These are phyloP conservation scores for Aplysina aerophoba DNA, from an alignment of 37 sponge, comb jelly and placozoan genomes.

Conservation along the genomic window DNA sequence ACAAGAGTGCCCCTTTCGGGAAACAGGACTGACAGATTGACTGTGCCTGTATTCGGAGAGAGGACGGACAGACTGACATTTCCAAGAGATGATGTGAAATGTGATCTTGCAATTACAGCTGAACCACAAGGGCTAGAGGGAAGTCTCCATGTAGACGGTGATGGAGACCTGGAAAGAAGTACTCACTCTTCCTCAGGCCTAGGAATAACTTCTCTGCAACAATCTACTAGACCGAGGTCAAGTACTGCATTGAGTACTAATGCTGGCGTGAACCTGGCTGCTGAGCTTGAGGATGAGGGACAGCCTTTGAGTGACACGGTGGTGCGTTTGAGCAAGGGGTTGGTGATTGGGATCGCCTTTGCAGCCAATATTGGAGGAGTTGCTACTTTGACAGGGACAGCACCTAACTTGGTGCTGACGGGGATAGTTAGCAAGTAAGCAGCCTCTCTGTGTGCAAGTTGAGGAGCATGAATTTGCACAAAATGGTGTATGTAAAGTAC, in stretches of 20 bases:
- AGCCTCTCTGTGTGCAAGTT: not conserved
- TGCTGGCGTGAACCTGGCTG: not conserved
- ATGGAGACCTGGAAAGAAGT: not conserved
- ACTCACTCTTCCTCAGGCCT: too few relatives aligned
- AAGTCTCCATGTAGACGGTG: not conserved
- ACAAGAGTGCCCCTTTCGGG: too few relatives aligned
- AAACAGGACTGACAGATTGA: too few relatives aligned
- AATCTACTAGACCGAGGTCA: too few relatives aligned
- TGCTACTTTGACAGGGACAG: conserved; percentile 95
- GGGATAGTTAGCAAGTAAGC: conserved; percentile 44
- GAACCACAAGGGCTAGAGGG: not conserved
- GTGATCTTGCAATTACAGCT: not conserved
- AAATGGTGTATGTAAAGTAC: too few relatives aligned
- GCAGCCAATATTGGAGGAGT: conserved; percentile 95
- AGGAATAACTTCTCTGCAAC: too few relatives aligned
- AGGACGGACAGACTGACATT: not conserved
- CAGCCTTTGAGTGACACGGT: conserved; percentile 2
- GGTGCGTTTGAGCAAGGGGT: conserved; percentile 55
- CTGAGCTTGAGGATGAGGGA: not conserved
- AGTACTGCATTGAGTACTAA: too few relatives aligned
- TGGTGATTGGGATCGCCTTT: conserved; percentile 89
- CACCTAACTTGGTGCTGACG: conserved; percentile 89
- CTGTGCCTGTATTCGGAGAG: not conserved
- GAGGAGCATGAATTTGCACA: not conserved
- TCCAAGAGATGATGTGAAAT: not conserved